Evolutionary conservation across 2,797 vertebrate genomes (phyloP).

Genomic region (Helarctos malayanus): DNA sequence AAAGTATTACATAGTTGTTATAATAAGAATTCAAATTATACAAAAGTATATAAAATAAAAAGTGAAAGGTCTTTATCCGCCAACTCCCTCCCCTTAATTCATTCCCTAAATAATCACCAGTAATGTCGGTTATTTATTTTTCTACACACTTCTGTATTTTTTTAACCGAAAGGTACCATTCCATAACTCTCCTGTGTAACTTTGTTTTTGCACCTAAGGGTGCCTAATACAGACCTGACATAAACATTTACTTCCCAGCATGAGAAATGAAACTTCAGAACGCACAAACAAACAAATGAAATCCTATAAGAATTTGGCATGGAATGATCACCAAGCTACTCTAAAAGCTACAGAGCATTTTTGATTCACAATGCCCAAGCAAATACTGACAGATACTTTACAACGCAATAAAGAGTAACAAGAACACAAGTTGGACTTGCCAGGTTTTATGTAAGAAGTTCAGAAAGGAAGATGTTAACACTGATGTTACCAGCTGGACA

Average conservation of each 20-base stretch:
- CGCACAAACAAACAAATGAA: not conserved
- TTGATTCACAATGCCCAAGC: not conserved
- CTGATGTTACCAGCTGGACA: not conserved
- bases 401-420: not conserved
- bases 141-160: not conserved
- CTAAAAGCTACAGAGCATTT: not conserved
- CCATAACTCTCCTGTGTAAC: not conserved
- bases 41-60: conserved; percentile 33
- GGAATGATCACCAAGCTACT: not conserved
- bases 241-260: not conserved
- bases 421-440: not conserved
- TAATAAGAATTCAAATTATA: conserved; percentile 1
- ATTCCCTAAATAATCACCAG: not conserved
- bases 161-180: not conserved
- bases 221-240: not conserved
- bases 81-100: not conserved
- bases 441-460: not conserved
- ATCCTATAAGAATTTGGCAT: not conserved
- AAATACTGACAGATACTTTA: not conserved
- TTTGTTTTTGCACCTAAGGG: not conserved
- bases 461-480: not conserved
- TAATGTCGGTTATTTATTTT: not conserved
- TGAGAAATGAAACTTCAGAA: not conserved
- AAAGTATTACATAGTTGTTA: not conserved
- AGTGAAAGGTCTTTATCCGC: not conserved